phyloP scores from a whole-genome alignment of 1,140 invertebrate genomes.

The Lanistes nyassanus region DNA sequence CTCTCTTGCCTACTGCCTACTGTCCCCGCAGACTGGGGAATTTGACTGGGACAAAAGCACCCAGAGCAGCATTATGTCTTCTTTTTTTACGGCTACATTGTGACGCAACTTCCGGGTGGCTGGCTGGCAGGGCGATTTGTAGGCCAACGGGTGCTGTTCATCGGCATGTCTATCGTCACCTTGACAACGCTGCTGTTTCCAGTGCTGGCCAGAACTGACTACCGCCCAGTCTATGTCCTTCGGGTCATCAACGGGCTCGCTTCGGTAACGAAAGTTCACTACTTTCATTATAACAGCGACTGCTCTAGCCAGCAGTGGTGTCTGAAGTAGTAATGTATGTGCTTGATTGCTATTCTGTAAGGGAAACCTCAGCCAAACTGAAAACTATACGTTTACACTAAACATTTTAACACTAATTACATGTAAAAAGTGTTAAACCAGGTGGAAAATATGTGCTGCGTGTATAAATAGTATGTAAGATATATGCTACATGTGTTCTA shows the following conservation, averaged over 20 bases:
- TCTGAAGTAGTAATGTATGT: too few species aligned
- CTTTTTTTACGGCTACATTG: slow-evolving; percentile 65
- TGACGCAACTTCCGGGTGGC: slow-evolving; percentile 80
- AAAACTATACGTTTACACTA: too few species aligned
- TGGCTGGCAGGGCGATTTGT: slow-evolving; percentile 67
- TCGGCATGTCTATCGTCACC: slow-evolving; percentile 38
- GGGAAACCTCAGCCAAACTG: too few species aligned
- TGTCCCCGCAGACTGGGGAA: slow-evolving; percentile 72
- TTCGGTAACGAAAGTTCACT: slow-evolving; percentile 39
- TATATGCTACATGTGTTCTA: too few species aligned
- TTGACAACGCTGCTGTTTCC: slow-evolving; percentile 45
- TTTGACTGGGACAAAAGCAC: slow-evolving; percentile 37
- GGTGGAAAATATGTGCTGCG: too few species aligned
- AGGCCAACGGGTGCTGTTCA: slow-evolving; percentile 56
- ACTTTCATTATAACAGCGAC: too few species aligned
- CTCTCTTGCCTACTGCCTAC: too few species aligned
- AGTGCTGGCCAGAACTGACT: slow-evolving; percentile 39
- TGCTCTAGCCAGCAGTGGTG: too few species aligned
- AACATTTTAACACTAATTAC: too few species aligned
- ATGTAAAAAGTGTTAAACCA: too few species aligned
- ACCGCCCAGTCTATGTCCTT: slow-evolving; percentile 37
- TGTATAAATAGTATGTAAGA: too few species aligned
- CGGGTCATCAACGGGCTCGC: slow-evolving; percentile 45
- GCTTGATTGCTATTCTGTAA: too few species aligned
- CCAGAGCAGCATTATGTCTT: slow-evolving; percentile 24